Conservation (phyloP, 1,140 invertebrate species). For the Drosophila persimilis region DNA sequence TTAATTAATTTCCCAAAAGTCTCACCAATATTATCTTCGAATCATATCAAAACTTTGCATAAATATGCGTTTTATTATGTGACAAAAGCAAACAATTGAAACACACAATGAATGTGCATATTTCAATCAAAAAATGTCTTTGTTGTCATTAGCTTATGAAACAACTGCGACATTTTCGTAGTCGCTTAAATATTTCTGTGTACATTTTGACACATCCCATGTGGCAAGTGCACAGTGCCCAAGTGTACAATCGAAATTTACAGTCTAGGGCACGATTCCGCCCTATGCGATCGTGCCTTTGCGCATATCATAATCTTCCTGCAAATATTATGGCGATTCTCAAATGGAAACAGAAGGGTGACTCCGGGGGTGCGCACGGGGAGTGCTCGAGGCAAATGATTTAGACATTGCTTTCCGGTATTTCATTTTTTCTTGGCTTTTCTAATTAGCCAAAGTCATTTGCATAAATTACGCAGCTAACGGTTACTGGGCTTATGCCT, state of each 20-base stretch:
- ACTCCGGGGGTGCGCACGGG: not conserved
- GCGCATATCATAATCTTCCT: slow-evolving; percentile 34
- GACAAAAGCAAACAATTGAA: too few species aligned
- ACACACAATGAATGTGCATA: too few species aligned
- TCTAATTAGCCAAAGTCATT: slow-evolving; percentile 77
- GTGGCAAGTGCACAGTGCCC: slow-evolving; percentile 1
- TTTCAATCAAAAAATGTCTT: too few species aligned
- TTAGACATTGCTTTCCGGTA: slow-evolving; percentile 5
- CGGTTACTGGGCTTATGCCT: slow-evolving; percentile 73
- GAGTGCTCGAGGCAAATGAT: not conserved
- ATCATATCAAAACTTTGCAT: too few species aligned
- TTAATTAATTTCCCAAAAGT: too few species aligned
- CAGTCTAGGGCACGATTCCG: slow-evolving; percentile 32
- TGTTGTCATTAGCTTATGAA: too few species aligned
- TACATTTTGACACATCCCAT: slow-evolving; percentile 40
- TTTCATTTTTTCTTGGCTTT: slow-evolving; percentile 36
- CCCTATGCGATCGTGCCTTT: slow-evolving; percentile 34
- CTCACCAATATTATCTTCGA: too few species aligned
- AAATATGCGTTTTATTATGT: too few species aligned
- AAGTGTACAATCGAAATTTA: slow-evolving; percentile 41
- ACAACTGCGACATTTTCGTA: not conserved
- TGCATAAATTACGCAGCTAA: slow-evolving; percentile 80
- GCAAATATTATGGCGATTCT: slow-evolving; percentile 26
- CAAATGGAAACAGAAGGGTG: not conserved
- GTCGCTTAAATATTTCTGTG: not conserved